phyloP scores from a whole-genome alignment of 2,797 vertebrate species.

The Stomatorhinus walkeri region DNA sequence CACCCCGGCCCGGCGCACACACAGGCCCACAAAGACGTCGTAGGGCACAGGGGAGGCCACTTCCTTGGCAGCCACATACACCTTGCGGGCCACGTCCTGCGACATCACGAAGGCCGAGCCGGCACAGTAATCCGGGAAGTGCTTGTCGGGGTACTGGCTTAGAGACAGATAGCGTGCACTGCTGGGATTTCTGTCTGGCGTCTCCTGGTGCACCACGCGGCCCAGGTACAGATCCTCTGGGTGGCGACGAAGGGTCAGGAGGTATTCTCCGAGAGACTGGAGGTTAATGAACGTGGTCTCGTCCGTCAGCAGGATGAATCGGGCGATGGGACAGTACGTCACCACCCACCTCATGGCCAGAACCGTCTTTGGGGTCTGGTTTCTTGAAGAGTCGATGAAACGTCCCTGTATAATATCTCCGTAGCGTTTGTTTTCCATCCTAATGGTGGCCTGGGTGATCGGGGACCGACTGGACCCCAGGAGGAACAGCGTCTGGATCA shows the following conservation, averaged over 20 bases:
- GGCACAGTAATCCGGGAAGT: slow-evolving; percentile 78
- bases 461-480: slow-evolving; percentile 51
- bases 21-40: slow-evolving; percentile 73
- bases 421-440: slow-evolving; percentile 48
- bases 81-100: slow-evolving; percentile 78
- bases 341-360: slow-evolving; percentile 72
- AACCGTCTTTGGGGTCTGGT: slow-evolving; percentile 57
- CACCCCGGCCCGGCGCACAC: slow-evolving; percentile 68
- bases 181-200: slow-evolving; percentile 61
- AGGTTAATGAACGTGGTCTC: slow-evolving; percentile 72
- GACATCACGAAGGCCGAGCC: slow-evolving; percentile 71
- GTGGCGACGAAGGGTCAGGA: slow-evolving; percentile 67
- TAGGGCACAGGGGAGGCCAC: slow-evolving; percentile 50
- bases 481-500: slow-evolving; percentile 55
- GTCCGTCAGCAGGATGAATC: slow-evolving; percentile 70
- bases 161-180: slow-evolving; percentile 60
- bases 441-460: slow-evolving; percentile 52
- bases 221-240: slow-evolving; percentile 77
- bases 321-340: slow-evolving; percentile 71
- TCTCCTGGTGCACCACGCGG: slow-evolving; percentile 64
- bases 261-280: slow-evolving; percentile 62
- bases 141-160: slow-evolving; percentile 59
- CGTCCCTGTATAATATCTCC: slow-evolving; percentile 62
- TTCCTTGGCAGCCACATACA: slow-evolving; percentile 62
- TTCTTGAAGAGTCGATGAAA: slow-evolving; percentile 56